Conservation (phyloP, 2,888 invertebrate species). For the Busseola fusca region DNA sequence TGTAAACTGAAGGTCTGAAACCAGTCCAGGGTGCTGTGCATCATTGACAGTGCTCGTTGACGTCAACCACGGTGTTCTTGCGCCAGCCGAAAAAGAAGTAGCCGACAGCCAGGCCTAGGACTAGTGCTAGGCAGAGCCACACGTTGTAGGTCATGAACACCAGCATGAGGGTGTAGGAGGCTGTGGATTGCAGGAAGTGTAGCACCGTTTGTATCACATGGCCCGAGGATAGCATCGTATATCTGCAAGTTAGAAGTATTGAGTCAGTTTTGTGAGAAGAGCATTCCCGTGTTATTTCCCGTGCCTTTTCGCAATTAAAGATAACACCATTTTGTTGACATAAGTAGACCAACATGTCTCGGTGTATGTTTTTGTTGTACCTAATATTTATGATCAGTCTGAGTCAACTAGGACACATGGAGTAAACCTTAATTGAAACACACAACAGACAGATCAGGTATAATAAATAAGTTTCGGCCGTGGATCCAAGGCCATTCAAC, state of each 20-base stretch:
- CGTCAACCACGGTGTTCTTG: conserved; percentile 96
- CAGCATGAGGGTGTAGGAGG: conserved; percentile 98
- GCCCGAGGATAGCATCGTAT: conserved; percentile 93
- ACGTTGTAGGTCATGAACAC: conserved; percentile 99
- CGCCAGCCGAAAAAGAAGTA: conserved; percentile 99
- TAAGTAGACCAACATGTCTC: background rate
- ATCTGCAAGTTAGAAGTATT: conserved; percentile 88
- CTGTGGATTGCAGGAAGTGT: conserved; percentile 95
- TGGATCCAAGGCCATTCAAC: conserved; percentile 6
- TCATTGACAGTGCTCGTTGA: conserved; percentile 98
- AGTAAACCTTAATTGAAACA: conserved; percentile 17
- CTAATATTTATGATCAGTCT: background rate
- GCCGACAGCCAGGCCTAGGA: conserved; percentile 96
- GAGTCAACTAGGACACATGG: background rate
- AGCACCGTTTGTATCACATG: conserved; percentile 95
- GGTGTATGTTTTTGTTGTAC: background rate
- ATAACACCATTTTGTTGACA: background rate
- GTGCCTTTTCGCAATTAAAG: background rate
- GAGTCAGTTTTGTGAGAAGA: background rate
- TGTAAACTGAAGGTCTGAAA: conserved; percentile 31
- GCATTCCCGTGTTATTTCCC: background rate
- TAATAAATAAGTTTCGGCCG: conserved; percentile 9
- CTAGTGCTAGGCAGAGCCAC: conserved; percentile 96
- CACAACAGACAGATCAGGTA: conserved; percentile 5
- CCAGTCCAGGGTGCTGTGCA: conserved; percentile 24